Percentiles rank a stretch among this genome's conserved stretches.
Conservation (phyloP, 1,140 invertebrate species). For the Drusus annulatus region DNA sequence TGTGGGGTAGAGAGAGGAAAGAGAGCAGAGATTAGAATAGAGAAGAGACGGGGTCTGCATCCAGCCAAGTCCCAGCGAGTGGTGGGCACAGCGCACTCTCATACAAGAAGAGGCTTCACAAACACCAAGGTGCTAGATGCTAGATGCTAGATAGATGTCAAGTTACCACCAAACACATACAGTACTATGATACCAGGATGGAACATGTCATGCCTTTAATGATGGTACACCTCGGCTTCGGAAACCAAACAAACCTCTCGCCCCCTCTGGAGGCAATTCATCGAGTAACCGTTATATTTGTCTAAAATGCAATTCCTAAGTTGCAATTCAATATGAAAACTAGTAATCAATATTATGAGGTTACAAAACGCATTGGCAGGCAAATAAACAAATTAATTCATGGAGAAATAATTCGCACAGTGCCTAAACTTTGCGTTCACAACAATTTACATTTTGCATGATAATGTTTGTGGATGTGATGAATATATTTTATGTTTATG, state of each 20-base stretch:
- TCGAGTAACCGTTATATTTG: background rate
- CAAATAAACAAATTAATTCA: slow-evolving; percentile 29
- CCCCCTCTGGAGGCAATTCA: background rate
- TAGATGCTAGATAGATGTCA: too few relatives aligned
- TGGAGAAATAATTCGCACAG: slow-evolving; percentile 14
- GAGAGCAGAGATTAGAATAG: slow-evolving; percentile 10
- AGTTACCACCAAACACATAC: slow-evolving; percentile 57
- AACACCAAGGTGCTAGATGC: slow-evolving; percentile 54
- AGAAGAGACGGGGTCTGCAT: background rate
- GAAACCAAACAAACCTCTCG: too few relatives aligned
- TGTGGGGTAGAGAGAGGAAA: slow-evolving; percentile 8
- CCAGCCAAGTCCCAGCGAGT: slow-evolving; percentile 5
- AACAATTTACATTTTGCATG: slow-evolving; percentile 17
- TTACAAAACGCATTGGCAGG: slow-evolving; percentile 39
- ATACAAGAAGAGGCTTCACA: slow-evolving; percentile 32
- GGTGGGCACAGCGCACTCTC: slow-evolving; percentile 17
- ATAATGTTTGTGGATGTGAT: slow-evolving; percentile 28
- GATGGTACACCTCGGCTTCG: too few relatives aligned
- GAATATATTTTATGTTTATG: slow-evolving; percentile 11
- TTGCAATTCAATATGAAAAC: slow-evolving; percentile 48
- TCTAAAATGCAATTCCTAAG: slow-evolving; percentile 55
- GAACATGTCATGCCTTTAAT: slow-evolving; percentile 62
- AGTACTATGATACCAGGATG: slow-evolving; percentile 61
- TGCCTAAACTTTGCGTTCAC: background rate
- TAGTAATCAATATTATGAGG: background rate